Evolutionary conservation across 2,888 invertebrate genomes (phyloP).

Genomic region (Acleris laterana): DNA sequence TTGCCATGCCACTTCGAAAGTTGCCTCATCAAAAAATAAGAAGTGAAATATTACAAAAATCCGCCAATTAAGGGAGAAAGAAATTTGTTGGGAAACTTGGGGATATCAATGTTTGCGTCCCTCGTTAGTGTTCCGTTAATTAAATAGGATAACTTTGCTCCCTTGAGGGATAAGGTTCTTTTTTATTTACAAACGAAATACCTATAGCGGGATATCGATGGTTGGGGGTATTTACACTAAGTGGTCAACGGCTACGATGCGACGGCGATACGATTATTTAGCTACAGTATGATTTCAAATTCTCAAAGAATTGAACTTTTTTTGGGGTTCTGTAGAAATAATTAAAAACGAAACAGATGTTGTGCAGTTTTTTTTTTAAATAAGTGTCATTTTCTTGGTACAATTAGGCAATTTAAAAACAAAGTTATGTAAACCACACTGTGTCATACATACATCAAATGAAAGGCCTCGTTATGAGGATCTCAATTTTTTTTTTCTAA

Average conservation of each 20-base stretch:
- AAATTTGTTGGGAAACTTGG: slow-evolving; percentile 15
- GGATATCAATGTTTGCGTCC: slow-evolving; percentile 19
- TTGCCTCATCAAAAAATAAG: slow-evolving; percentile 20
- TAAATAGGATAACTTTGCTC: slow-evolving; percentile 10
- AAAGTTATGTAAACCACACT: too few relatives aligned
- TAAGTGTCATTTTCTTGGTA: too few relatives aligned
- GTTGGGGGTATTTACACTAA: background rate
- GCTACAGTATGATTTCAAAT: too few relatives aligned
- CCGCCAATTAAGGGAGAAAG: slow-evolving; percentile 7
- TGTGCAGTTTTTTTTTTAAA: too few relatives aligned
- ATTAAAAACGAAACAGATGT: too few relatives aligned
- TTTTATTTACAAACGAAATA: background rate
- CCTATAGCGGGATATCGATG: background rate
- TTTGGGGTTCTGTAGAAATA: too few relatives aligned
- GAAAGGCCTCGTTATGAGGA: too few relatives aligned
- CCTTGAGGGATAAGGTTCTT: background rate
- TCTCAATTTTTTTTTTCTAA: too few relatives aligned
- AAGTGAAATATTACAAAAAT: slow-evolving; percentile 10
- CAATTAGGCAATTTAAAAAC: too few relatives aligned
- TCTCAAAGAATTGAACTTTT: too few relatives aligned
- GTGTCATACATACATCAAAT: too few relatives aligned
- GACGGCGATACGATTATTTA: too few relatives aligned
- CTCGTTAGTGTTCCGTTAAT: slow-evolving; percentile 16
- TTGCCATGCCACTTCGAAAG: slow-evolving; percentile 13
- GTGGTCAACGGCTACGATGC: background rate